Evolutionary conservation across 2,888 invertebrate species (phyloP).

Genomic region (Carcina quercana): DNA sequence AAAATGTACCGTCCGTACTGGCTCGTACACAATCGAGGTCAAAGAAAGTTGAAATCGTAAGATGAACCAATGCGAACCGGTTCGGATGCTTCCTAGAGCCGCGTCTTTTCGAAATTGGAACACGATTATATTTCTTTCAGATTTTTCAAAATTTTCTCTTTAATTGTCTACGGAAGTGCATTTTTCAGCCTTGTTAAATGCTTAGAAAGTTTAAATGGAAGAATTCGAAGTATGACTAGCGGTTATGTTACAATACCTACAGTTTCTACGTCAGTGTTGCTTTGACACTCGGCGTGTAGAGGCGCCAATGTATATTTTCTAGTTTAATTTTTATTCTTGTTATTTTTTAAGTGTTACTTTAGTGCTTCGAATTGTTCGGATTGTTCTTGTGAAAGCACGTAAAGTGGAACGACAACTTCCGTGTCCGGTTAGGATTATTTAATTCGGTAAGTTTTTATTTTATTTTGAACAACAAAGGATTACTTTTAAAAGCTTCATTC

Average conservation of each 20-base stretch:
- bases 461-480: no score
- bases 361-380: constrained; percentile 13
- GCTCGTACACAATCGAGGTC: constrained; percentile 45
- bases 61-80: constrained; percentile 51
- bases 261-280: constrained; percentile 40
- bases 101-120: constrained; percentile 20
- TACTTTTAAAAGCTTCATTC: no score
- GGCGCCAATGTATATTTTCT: constrained; percentile 19
- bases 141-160: constrained; percentile 11
- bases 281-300: constrained; percentile 52
- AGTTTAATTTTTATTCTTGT: constrained; percentile 8
- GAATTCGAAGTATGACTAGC: constrained; percentile 3
- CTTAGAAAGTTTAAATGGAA: constrained; percentile 23
- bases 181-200: constrained; percentile 9
- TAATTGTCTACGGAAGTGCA: constrained; percentile 12
- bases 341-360: constrained; percentile 15
- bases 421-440: constrained; percentile 3
- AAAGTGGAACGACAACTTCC: constrained; percentile 4
- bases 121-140: constrained; percentile 11
- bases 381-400: constrained; percentile 9
- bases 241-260: constrained; percentile 3
- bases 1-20: constrained; percentile 24
- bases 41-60: constrained; percentile 66
- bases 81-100: constrained; percentile 20
- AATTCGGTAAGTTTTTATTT: no score